Conservation (phyloP, 2,113 vertebrate genomes). For the Prunella fulvescens region DNA sequence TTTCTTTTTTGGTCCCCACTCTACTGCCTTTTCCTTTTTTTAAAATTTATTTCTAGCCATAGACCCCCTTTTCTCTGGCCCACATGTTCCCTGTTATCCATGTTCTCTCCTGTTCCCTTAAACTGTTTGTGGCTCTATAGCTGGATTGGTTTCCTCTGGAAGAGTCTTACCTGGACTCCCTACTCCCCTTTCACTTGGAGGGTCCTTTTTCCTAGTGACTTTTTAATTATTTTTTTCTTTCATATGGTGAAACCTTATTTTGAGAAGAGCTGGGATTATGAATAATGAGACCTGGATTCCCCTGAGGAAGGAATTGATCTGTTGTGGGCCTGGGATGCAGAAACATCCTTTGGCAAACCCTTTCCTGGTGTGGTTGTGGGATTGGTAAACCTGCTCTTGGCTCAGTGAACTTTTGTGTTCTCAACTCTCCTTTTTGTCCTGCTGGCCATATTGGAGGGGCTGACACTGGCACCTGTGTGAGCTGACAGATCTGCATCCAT, state of each 20-base stretch:
- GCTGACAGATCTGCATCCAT: neutral
- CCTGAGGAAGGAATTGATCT: neutral
- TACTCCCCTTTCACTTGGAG: neutral
- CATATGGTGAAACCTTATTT: neutral
- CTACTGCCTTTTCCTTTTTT: neutral
- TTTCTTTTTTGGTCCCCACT: neutral
- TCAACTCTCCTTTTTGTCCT: neutral
- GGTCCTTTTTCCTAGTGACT: neutral
- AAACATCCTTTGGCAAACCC: neutral
- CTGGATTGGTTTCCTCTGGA: neutral
- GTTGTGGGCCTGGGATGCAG: neutral
- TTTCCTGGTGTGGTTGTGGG: accelerated
- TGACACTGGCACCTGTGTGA: neutral
- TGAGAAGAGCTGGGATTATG: neutral
- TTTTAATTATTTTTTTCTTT: neutral
- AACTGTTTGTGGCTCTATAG: accelerated
- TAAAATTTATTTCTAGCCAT: neutral
- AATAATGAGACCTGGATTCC: neutral
- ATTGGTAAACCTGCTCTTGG: neutral
- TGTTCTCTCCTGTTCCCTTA: neutral
- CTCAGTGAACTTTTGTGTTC: neutral
- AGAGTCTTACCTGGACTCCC: neutral
- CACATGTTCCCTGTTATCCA: accelerated
- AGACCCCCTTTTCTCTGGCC: neutral
- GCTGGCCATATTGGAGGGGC: neutral